Evolutionary conservation across 2,113 vertebrate genomes (phyloP).

Genomic region (Fregetta grallaria): DNA sequence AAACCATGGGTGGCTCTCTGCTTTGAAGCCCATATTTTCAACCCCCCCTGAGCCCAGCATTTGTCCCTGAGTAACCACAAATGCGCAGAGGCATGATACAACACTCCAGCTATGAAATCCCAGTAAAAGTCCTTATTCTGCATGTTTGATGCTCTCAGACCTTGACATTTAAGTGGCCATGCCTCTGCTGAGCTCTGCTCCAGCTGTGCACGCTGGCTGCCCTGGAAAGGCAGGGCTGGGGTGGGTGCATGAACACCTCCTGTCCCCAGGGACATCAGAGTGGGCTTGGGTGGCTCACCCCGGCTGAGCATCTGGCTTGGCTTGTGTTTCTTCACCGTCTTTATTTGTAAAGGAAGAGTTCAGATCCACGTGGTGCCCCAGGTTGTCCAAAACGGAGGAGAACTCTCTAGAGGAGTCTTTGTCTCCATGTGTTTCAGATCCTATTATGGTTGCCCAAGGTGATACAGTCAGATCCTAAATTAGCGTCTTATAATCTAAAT

Average conservation of each 20-base stretch:
- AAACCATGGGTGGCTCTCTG: not conserved
- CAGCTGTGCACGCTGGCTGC: not conserved
- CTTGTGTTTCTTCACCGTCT: not conserved
- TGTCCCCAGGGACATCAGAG: rapidly evolving
- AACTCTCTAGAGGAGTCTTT: not conserved
- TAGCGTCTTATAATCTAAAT: slow-evolving; percentile 60
- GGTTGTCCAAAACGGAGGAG: not conserved
- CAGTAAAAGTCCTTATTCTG: not conserved
- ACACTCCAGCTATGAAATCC: not conserved
- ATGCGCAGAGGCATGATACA: rapidly evolving
- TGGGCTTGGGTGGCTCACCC: not conserved
- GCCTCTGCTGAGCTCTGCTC: not conserved
- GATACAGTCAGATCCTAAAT: slow-evolving; percentile 52
- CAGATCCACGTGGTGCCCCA: not conserved
- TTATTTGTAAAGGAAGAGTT: not conserved
- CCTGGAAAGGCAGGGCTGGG: not conserved
- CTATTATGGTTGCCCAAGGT: slow-evolving; percentile 36
- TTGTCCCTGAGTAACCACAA: not conserved
- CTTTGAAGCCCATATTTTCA: not conserved
- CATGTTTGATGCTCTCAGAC: not conserved
- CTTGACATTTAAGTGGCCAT: not conserved
- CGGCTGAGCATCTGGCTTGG: not conserved
- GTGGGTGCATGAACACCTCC: not conserved
- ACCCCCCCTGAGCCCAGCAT: not conserved
- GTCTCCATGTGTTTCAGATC: not conserved